Conservation (phyloP, 2,797 vertebrate species). For the Bucorvus abyssinicus region DNA sequence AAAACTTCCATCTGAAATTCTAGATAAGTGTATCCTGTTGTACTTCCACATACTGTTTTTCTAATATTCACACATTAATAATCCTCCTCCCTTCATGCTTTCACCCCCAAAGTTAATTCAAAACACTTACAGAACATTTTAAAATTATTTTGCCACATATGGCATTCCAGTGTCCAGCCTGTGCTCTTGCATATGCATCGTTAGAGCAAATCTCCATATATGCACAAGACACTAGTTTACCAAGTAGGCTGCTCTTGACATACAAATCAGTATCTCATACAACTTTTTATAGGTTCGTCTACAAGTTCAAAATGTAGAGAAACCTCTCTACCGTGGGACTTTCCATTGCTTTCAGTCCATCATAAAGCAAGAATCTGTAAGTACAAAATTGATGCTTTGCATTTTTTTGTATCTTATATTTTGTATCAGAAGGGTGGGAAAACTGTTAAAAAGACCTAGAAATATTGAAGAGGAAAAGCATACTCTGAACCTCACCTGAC, state of each 20-base stretch:
- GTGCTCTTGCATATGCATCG: neutral
- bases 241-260: neutral
- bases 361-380: slow-evolving; percentile 91
- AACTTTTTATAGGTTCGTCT: slow-evolving; percentile 87
- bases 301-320: slow-evolving; percentile 91
- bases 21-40: neutral
- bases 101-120: neutral
- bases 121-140: neutral
- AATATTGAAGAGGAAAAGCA: neutral
- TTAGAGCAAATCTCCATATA: neutral
- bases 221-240: neutral
- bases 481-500: neutral
- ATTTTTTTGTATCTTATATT: neutral
- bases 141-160: neutral
- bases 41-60: neutral
- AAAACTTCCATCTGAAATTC: neutral
- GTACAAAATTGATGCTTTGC: slow-evolving; percentile 51
- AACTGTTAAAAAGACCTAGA: neutral
- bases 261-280: neutral
- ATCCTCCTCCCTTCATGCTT: neutral
- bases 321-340: slow-evolving; percentile 92
- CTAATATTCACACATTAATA: neutral
- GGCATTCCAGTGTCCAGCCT: slow-evolving; percentile 11
- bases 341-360: slow-evolving; percentile 96
- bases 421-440: neutral